These are phyloP conservation scores for Pemphredon lugubris DNA, from an alignment of 2,888 invertebrate genomes.

Conservation along the genomic window DNA sequence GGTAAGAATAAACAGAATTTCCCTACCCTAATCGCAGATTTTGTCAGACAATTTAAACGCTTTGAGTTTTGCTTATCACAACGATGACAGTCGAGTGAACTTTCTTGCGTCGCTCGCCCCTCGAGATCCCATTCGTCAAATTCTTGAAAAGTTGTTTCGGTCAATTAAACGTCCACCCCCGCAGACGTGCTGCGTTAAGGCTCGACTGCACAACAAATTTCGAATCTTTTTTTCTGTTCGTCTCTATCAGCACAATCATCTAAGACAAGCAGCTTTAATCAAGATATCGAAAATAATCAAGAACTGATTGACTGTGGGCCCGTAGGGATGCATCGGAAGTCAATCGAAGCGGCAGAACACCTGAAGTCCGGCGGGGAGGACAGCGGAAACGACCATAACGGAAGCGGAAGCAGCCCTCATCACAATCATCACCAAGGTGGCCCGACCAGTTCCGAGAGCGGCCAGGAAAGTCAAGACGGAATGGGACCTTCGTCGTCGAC, in stretches of 20 bases:
- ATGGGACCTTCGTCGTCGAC: constrained; percentile 77
- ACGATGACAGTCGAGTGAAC: too few relatives aligned
- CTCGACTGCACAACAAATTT: constrained; percentile 53
- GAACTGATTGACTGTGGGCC: constrained; percentile 81
- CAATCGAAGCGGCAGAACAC: constrained; percentile 97
- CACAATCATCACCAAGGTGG: constrained; percentile 78
- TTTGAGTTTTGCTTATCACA: too few relatives aligned
- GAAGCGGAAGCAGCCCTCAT: constrained; percentile 77
- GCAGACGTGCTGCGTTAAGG: neutral
- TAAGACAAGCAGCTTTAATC: constrained; percentile 81
- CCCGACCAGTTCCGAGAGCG: constrained; percentile 79
- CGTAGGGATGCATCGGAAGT: constrained; percentile 99
- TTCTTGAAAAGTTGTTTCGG: too few relatives aligned
- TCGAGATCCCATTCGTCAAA: too few relatives aligned
- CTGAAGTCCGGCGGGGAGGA: constrained; percentile 91
- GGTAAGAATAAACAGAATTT: constrained; percentile 91
- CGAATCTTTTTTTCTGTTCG: constrained; percentile 78
- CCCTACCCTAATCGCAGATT: too few relatives aligned
- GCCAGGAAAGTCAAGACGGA: constrained; percentile 79
- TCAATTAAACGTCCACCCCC: too few relatives aligned
- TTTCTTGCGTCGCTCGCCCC: too few relatives aligned
- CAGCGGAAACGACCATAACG: constrained; percentile 83
- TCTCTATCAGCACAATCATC: constrained; percentile 81
- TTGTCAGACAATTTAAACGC: too few relatives aligned
- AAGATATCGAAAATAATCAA: constrained; percentile 81